These are phyloP conservation scores for Dendrocincla fuliginosa DNA, from an alignment of 2,797 vertebrate species.

Conservation along the genomic window DNA sequence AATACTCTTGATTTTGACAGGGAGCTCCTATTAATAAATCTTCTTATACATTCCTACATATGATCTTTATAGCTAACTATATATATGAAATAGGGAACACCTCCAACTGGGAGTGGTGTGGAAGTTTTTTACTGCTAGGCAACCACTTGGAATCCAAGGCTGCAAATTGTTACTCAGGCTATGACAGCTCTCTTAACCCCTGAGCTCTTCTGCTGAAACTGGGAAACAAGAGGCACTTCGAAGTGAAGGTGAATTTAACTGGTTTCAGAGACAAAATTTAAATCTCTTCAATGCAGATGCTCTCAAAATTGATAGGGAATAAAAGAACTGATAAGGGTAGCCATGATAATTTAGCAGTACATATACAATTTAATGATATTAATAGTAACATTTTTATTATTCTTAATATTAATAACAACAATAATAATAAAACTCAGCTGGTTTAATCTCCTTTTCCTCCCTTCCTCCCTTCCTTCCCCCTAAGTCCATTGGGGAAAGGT, in stretches of 20 bases:
- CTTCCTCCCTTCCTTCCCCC: not conserved
- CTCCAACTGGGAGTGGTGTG: constrained; percentile 28
- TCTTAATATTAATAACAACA: not conserved
- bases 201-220: constrained; percentile 25
- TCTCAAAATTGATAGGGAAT: not conserved
- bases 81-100: constrained; percentile 36
- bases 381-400: not conserved
- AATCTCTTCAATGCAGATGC: not conserved
- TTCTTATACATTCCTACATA: constrained; percentile 6
- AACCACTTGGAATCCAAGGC: constrained; percentile 39
- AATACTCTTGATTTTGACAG: not conserved
- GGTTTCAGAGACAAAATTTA: not conserved
- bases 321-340: not conserved
- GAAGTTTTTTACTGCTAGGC: constrained; percentile 54
- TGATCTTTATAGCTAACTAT: constrained; percentile 30
- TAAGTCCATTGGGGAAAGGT: not conserved
- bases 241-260: not conserved
- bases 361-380: not conserved
- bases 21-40: constrained; percentile 47
- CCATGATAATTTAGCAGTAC: not conserved
- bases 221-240: not conserved
- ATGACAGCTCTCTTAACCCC: constrained; percentile 36
- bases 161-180: constrained; percentile 43
- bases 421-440: not conserved
- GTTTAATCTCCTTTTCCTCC: not conserved